Conservation (phyloP, 2,888 invertebrate species). For the Cosmia trapezina region DNA sequence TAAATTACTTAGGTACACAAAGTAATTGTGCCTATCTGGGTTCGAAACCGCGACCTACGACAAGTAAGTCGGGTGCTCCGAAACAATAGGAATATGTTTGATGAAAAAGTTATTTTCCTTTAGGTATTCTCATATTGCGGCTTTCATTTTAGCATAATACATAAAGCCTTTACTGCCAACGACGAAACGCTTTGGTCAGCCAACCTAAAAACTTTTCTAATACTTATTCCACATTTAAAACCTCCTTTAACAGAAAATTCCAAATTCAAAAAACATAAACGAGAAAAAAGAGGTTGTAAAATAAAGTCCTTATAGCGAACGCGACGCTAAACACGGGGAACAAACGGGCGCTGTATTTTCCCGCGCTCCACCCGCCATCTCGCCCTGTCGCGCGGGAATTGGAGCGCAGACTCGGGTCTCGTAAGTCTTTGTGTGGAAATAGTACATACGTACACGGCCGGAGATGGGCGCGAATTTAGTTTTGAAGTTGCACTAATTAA, state of each 20-base stretch:
- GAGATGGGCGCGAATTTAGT: slow-evolving; percentile 47
- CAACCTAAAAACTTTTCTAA: not conserved
- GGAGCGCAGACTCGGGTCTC: slow-evolving; percentile 59
- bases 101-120: too few species aligned
- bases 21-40: too few species aligned
- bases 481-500: slow-evolving; percentile 39
- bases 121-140: too few species aligned
- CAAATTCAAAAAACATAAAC: slow-evolving; percentile 36
- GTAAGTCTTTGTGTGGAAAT: slow-evolving; percentile 64
- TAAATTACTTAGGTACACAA: too few species aligned
- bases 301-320: slow-evolving; percentile 61
- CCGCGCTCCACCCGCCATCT: slow-evolving; percentile 62
- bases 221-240: slow-evolving; percentile 26
- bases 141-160: too few species aligned
- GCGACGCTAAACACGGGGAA: slow-evolving; percentile 57
- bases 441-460: slow-evolving; percentile 41
- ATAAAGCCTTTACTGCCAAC: not conserved
- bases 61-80: too few species aligned
- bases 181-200: not conserved
- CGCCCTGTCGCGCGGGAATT: slow-evolving; percentile 66
- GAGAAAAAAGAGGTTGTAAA: slow-evolving; percentile 49
- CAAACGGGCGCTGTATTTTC: slow-evolving; percentile 61
- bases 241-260: slow-evolving; percentile 16
- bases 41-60: too few species aligned
- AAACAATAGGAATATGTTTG: too few species aligned